These are phyloP conservation scores for Zeus faber DNA, from an alignment of 2,113 vertebrate species.

Conservation along the genomic window DNA sequence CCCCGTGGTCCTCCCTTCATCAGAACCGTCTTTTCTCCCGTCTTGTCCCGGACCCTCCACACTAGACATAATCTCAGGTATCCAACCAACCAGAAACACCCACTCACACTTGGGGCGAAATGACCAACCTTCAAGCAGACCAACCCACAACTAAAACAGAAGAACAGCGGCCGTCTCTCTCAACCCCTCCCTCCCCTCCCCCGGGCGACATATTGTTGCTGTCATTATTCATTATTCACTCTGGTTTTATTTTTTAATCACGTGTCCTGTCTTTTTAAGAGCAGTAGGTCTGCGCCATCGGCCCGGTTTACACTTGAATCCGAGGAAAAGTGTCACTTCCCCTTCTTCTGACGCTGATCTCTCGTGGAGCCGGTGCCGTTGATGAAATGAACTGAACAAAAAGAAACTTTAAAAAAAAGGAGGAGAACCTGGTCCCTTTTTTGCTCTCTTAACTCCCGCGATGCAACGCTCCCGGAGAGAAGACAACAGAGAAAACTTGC, in stretches of 20 bases:
- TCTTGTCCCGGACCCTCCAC: slow-evolving; percentile 42
- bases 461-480: slow-evolving; percentile 15
- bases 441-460: slow-evolving; percentile 7
- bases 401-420: slow-evolving; percentile 25
- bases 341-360: no score
- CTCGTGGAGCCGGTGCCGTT: slow-evolving; percentile 17
- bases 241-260: background rate
- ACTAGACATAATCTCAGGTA: slow-evolving; percentile 75
- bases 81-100: slow-evolving; percentile 47
- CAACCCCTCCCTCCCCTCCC: background rate
- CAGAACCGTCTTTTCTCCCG: slow-evolving; percentile 45
- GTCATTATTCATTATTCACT: background rate
- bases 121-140: slow-evolving; percentile 4
- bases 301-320: slow-evolving; percentile 70
- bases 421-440: background rate
- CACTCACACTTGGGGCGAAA: no score
- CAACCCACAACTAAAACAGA: background rate
- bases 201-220: no score
- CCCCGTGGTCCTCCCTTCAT: slow-evolving; percentile 19
- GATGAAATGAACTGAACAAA: slow-evolving; percentile 7
- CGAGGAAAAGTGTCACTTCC: no score
- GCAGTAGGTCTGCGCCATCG: slow-evolving; percentile 18
- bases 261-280: background rate
- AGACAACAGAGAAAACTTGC: slow-evolving; percentile 23
- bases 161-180: background rate